Percentiles rank a stretch among this genome's conserved stretches.
phyloP scores from a whole-genome alignment of 2,113 vertebrate species.

The Benitochromis conjunctus region DNA sequence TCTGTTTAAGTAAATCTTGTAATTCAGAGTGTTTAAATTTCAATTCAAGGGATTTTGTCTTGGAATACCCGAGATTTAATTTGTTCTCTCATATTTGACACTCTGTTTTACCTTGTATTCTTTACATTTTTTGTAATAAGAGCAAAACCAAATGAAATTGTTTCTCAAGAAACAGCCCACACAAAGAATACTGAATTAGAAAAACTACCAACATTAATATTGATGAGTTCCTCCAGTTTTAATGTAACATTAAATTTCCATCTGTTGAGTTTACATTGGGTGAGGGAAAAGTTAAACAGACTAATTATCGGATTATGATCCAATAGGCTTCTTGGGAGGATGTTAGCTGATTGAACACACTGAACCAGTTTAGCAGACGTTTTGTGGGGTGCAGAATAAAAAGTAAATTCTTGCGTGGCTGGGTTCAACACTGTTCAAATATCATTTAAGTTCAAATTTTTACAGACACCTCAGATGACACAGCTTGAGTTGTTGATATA shows the following conservation, averaged over 20 bases:
- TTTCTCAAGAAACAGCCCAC: background rate
- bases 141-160: background rate
- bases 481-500: background rate
- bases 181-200: background rate
- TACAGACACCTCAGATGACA: background rate
- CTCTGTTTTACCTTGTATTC: background rate
- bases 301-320: background rate
- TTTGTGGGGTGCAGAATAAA: background rate
- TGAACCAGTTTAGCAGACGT: background rate
- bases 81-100: too few species aligned
- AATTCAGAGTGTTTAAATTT: background rate
- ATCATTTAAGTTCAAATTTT: background rate
- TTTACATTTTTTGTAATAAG: background rate
- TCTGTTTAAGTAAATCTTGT: too few species aligned
- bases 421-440: background rate
- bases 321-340: background rate
- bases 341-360: background rate
- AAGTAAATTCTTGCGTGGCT: background rate
- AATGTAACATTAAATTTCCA: background rate
- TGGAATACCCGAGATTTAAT: too few species aligned
- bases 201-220: background rate
- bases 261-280: background rate
- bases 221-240: background rate
- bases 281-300: background rate
- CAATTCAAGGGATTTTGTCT: too few species aligned